Evolutionary conservation across 2,113 vertebrate genomes (phyloP).

Genomic region (Sceloporus tristichus): DNA sequence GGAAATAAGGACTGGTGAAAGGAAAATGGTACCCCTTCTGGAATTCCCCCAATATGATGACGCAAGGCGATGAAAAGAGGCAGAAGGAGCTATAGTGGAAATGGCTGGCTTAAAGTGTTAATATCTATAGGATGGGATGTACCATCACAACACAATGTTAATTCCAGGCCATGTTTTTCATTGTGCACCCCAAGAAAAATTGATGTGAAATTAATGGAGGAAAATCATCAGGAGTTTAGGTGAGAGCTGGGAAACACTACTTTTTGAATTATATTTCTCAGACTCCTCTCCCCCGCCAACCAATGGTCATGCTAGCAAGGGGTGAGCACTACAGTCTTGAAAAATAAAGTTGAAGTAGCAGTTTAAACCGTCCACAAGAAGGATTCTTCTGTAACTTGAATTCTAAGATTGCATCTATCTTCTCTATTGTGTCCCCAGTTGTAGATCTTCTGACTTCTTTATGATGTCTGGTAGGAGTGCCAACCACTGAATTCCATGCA

Average conservation of each 20-base stretch:
- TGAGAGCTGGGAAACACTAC: too few relatives aligned
- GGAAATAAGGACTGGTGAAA: too few relatives aligned
- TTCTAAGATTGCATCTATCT: constrained; percentile 11
- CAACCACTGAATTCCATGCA: constrained; percentile 43
- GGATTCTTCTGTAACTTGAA: constrained; percentile 7
- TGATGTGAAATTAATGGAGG: not conserved
- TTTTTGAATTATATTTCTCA: too few relatives aligned
- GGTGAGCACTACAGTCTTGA: too few relatives aligned
- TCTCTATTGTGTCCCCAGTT: constrained; percentile 23
- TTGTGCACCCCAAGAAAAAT: not conserved
- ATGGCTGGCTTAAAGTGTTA: not conserved
- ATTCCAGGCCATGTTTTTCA: constrained; percentile 27
- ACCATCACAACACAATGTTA: not conserved
- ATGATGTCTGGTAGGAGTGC: not conserved
- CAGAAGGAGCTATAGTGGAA: too few relatives aligned
- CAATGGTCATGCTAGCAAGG: too few relatives aligned
- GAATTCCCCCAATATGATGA: too few relatives aligned
- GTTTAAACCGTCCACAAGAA: not conserved
- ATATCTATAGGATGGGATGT: constrained; percentile 29
- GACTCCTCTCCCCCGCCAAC: too few relatives aligned
- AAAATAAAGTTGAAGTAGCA: too few relatives aligned
- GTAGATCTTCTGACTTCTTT: not conserved
- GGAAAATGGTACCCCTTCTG: too few relatives aligned
- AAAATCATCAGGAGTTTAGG: too few relatives aligned
- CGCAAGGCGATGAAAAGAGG: too few relatives aligned